Base-by-base conservation (phyloP, 1,140 invertebrate genomes). In the Lutraria rhynchaena region DNA sequence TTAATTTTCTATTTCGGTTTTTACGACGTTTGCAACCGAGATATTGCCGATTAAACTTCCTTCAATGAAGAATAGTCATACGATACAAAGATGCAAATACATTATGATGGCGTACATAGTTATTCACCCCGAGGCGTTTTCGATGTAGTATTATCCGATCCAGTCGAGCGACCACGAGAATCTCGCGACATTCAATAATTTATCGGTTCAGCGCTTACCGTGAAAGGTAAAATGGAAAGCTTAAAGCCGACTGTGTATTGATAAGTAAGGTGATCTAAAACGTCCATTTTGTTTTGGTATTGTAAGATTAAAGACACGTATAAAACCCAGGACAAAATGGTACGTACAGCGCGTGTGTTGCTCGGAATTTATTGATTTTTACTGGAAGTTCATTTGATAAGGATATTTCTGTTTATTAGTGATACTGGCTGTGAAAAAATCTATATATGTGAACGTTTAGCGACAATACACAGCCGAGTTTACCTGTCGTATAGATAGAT, bases 181-280 rank as follows among this genome's bases (percentile, higher is more conserved):
- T 77, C 60, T 67, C 44, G 75, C 75, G 61, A 77, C 29, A 77
- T 67, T 77, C 75, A 67, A 67, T 57, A 67, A 77, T 65, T 53
- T 67, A 58, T 63, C 75, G 61, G 60, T 51, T 44, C 75, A 67
- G 7, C 63, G 46, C 44, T 53, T 51, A 24, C 24, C 9, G 19
- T 77, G 75, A 77, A 77, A 65, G 46, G 75, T 53, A 65, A 77
- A 55, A 67, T 67, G 67, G 75, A 67, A 55, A 65, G 46, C 60
- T 37, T 57, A 63, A 35, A 51, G 3, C 27, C 29, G 37, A 41
- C 37, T 29, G 33, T 63, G 49, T 77, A 67, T 67, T 65, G 75
- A 77, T 67, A 65, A 37, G 61, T 65, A 53, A 51, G 67, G 17
- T 15, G 35, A 33, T 63, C 27, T 29, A 61, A 31, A 27, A 55